Evolutionary conservation across 2,797 vertebrate species (phyloP), one percentile per base, ranked within the genome.

Genomic region (Propithecus deckenii): DNA sequence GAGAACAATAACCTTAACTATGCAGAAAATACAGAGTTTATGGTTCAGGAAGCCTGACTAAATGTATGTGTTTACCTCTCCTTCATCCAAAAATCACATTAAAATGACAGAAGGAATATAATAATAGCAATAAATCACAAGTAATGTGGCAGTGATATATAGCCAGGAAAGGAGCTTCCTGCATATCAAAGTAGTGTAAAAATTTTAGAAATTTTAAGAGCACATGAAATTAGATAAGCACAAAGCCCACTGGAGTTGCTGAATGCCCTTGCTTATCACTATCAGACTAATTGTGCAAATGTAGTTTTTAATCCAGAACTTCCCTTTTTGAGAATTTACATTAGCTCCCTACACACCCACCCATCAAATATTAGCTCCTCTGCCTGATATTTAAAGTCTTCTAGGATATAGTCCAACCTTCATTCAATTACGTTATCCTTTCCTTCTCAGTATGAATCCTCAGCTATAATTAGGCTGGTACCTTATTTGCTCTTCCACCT

Each of bases 1-100:
- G 32, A 81, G 41, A 69, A 84, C 32, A 80, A 59, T 92, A 94
- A 92, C 1, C 7, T 75, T 95, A 83, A 57, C 11, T 65, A 43
- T 86, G 23, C 46, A 35, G 65, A 93, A 76, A 52, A 52, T 63
- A 59, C 1, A 65, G 30, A 86, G 30, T 78, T 93, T 75, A 75
- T 93, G 46, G n/a, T 46, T 96, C 52, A 88, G 72, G 86, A 78
- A 93, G 28, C 8, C 55, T 35, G 8, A 81, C 48, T 69, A 89
- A 93, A 71, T 48, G 93, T 93, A 93, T 93, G 89, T 94, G 32
- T 94, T 96, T 97, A 74, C 22, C 7, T 95, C 25, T 84, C 9
- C n/a, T 80, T 93, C 46, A 43, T 91, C 83, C 78, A 80, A 87
- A 90, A 95, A n/a, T 92, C 38, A 46, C 87, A 69, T 46, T 46